Conservation (phyloP, 1,140 invertebrate genomes). For the Sarcophaga bullata region DNA sequence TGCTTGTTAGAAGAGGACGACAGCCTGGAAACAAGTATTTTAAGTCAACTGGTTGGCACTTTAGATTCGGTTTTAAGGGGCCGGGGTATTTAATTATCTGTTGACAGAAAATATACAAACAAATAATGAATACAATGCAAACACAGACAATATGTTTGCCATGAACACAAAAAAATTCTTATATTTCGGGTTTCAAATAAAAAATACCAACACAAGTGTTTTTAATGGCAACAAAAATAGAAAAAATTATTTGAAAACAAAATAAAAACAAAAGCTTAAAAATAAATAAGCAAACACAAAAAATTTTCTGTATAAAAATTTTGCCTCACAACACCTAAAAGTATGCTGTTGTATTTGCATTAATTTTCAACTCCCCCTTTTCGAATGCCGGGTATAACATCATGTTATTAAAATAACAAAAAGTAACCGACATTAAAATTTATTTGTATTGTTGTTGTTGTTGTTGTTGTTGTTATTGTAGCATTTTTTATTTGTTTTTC, state of each 20-base stretch:
- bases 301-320: neutral
- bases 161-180: neutral
- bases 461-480: too few relatives aligned
- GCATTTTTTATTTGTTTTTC: too few relatives aligned
- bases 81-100: neutral
- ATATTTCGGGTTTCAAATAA: neutral
- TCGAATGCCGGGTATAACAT: too few relatives aligned
- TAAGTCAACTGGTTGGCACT: neutral
- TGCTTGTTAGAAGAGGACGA: neutral
- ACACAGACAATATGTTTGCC: slow-evolving; percentile 15
- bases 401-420: too few relatives aligned
- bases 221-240: slow-evolving; percentile 8
- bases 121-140: slow-evolving; percentile 8
- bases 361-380: neutral
- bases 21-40: neutral
- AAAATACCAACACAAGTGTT: slow-evolving; percentile 18
- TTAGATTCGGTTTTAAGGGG: neutral
- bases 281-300: neutral
- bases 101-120: slow-evolving; percentile 5
- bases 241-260: neutral
- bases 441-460: too few relatives aligned
- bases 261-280: neutral
- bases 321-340: neutral
- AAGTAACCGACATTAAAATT: too few relatives aligned
- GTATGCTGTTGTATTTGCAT: neutral